Percentiles rank a stretch among this genome's conserved stretches.
Conservation (phyloP, 1,140 invertebrate genomes). For the Aphaenogaster rudis region DNA sequence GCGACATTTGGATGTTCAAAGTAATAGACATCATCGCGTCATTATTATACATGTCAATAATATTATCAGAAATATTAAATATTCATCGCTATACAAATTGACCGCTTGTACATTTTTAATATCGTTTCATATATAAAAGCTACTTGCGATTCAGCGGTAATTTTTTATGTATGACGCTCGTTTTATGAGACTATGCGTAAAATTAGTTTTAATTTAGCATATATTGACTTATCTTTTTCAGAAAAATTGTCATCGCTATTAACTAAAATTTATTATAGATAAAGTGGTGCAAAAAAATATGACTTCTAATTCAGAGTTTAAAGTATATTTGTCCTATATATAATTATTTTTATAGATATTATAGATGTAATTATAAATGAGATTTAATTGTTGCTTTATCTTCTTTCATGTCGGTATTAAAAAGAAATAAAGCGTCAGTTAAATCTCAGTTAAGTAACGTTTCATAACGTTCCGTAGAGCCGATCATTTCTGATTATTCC, state of each 20-base stretch:
- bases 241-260: background rate
- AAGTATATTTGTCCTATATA: background rate
- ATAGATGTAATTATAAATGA: background rate
- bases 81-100: background rate
- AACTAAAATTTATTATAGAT: background rate
- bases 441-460: background rate
- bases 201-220: constrained; percentile 7
- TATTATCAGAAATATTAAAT: background rate
- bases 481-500: background rate
- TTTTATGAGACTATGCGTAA: background rate
- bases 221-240: background rate
- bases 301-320: background rate
- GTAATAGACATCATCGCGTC: background rate
- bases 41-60: background rate
- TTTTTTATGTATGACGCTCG: background rate
- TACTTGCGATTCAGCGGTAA: background rate
- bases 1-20: background rate
- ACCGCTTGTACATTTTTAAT: background rate
- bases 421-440: background rate
- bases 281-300: background rate
- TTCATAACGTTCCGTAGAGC: background rate
- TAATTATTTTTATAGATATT: background rate
- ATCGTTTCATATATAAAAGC: background rate
- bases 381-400: background rate
- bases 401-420: background rate